Conservation (phyloP, 2,113 vertebrate genomes). For the Nesoenas mayeri region DNA sequence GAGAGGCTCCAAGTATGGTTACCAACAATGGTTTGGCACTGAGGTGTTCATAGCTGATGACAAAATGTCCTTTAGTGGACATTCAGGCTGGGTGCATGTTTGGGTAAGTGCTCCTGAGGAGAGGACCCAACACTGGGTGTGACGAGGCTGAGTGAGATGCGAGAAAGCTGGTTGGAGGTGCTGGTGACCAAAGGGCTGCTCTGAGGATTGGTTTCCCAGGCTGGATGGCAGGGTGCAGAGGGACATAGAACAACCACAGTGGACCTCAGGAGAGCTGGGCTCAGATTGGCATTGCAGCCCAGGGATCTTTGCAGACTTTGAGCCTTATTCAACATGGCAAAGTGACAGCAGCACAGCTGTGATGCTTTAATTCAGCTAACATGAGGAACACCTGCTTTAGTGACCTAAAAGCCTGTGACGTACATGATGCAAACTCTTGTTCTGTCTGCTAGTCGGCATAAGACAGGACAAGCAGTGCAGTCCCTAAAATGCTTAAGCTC, state of each 20-base stretch:
- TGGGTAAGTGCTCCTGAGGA: background rate
- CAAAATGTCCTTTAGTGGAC: background rate
- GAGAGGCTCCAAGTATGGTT: background rate
- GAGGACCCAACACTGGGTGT: background rate
- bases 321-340: background rate
- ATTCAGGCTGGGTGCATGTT: fast-evolving
- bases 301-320: background rate
- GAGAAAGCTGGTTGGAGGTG: background rate
- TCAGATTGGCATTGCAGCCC: fast-evolving
- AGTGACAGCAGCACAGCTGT: background rate
- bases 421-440: fast-evolving
- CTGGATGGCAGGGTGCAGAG: background rate
- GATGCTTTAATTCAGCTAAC: background rate
- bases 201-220: background rate
- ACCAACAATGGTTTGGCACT: background rate
- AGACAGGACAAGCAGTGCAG: background rate
- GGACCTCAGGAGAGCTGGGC: background rate
- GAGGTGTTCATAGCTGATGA: background rate
- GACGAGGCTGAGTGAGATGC: background rate
- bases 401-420: background rate
- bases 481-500: background rate
- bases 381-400: background rate
- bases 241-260: background rate
- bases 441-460: background rate
- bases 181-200: background rate